These are phyloP conservation scores for Drosophila pseudoananassae DNA, from an alignment of 1,140 invertebrate genomes.

Conservation along the genomic window DNA sequence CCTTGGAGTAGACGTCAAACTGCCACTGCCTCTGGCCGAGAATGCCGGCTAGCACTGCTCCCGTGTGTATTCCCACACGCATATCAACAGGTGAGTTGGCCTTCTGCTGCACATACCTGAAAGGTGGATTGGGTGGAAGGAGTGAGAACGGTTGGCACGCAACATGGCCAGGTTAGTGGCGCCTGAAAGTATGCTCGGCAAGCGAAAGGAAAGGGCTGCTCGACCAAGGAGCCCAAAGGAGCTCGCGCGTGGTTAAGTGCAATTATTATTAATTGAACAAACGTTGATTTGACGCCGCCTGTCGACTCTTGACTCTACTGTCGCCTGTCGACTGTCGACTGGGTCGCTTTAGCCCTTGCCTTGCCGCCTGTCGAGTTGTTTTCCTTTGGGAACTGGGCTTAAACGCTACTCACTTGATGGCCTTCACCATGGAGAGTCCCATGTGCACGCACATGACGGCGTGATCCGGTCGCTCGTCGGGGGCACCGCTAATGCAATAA, in stretches of 20 bases:
- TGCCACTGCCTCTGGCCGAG: conserved; percentile 99
- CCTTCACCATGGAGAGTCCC: conserved; percentile 98
- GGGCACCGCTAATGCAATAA: conserved; percentile 97
- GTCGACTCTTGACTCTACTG: conserved; percentile 16
- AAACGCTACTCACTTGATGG: conserved; percentile 92
- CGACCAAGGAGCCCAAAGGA: conserved; percentile 8
- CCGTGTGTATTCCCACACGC: conserved; percentile 98
- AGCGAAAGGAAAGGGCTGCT: neutral
- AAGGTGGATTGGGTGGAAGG: neutral
- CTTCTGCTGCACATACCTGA: conserved; percentile 96
- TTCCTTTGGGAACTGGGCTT: conserved; percentile 8
- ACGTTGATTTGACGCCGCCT: conserved; percentile 69
- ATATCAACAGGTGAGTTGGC: conserved; percentile 98
- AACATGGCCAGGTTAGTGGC: conserved; percentile 17
- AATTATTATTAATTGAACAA: conserved; percentile 80
- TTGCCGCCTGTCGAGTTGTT: neutral
- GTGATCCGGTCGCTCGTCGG: conserved; percentile 94
- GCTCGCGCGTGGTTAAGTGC: conserved; percentile 65
- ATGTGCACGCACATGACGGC: conserved; percentile 97
- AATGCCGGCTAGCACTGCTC: conserved; percentile 97
- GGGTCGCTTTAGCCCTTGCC: neutral
- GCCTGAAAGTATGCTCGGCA: conserved; percentile 13
- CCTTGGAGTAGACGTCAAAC: conserved; percentile 98
- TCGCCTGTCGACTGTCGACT: conserved; percentile 7
- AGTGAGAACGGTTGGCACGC: conserved; percentile 7